These are phyloP conservation scores for Pherbina coryleti DNA, from an alignment of 2,888 invertebrate species.

Conservation along the genomic window DNA sequence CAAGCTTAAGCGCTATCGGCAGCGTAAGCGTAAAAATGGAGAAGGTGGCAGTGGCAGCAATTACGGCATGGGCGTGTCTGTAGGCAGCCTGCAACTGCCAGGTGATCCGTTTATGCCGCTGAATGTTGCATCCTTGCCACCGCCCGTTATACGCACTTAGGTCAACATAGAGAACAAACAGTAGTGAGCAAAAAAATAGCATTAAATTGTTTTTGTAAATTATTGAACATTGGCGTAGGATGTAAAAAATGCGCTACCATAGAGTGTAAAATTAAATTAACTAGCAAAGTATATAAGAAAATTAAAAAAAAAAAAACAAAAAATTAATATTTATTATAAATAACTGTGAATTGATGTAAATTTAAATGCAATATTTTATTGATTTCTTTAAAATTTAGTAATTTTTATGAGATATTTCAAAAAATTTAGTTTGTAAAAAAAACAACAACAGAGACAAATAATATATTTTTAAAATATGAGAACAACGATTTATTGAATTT, in stretches of 20 bases:
- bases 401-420: conserved; percentile 45
- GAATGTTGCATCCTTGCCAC: conserved; percentile 47
- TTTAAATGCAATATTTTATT: conserved; percentile 56
- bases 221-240: not conserved
- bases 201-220: conserved; percentile 8
- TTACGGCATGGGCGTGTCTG: conserved; percentile 31
- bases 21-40: conserved; percentile 49
- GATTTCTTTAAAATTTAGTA: conserved; percentile 41
- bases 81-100: conserved; percentile 27
- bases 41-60: conserved; percentile 39
- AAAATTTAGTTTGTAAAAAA: conserved; percentile 44
- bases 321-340: conserved; percentile 16
- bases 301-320: conserved; percentile 29
- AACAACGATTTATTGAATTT: conserved; percentile 36
- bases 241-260: not conserved
- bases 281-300: conserved; percentile 8
- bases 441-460: conserved; percentile 46
- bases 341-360: conserved; percentile 51
- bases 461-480: conserved; percentile 31
- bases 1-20: conserved; percentile 63
- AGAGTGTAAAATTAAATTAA: conserved; percentile 26
- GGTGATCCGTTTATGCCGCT: conserved; percentile 47
- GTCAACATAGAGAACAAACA: not conserved
- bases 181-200: not conserved
- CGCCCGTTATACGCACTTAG: conserved; percentile 53